A percentile compares a stretch with the other conserved stretches of the same genome.
phyloP scores from a whole-genome alignment of 1,140 invertebrate genomes.

The Planococcus citri region DNA sequence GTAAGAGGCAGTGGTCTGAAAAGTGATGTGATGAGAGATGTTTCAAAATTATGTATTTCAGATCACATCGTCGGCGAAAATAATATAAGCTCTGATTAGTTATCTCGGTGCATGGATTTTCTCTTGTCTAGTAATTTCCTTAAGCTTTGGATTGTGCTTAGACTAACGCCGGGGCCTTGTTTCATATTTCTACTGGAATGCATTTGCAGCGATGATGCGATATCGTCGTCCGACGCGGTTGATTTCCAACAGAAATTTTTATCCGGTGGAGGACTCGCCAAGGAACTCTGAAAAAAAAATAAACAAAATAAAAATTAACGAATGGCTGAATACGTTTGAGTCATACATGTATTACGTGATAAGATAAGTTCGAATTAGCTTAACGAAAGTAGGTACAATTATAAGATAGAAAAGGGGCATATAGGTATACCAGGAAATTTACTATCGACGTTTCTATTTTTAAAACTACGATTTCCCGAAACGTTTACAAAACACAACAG shows the following conservation, averaged over 20 bases:
- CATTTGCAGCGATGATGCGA: background rate
- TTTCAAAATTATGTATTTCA: background rate
- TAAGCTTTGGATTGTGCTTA: slow-evolving; percentile 9
- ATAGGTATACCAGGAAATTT: too few species aligned
- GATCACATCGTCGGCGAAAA: too few species aligned
- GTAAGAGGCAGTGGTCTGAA: slow-evolving; percentile 4
- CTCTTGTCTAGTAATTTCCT: slow-evolving; percentile 4
- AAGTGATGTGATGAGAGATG: background rate
- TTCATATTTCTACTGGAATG: background rate
- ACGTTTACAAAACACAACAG: too few species aligned
- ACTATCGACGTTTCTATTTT: too few species aligned
- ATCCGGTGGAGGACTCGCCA: background rate
- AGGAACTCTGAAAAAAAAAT: background rate
- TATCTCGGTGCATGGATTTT: background rate
- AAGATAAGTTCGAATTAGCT: too few species aligned
- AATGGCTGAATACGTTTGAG: too few species aligned
- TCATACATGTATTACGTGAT: too few species aligned
- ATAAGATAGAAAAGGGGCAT: too few species aligned
- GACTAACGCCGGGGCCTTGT: background rate
- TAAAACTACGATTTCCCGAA: too few species aligned
- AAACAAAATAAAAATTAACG: background rate
- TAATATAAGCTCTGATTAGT: background rate
- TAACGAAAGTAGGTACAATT: too few species aligned
- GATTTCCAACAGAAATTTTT: background rate
- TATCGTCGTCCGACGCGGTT: background rate